Evolutionary conservation across 2,797 vertebrate species (phyloP), one percentile per base, ranked within the genome.

Genomic region (Galaxias olidus): DNA sequence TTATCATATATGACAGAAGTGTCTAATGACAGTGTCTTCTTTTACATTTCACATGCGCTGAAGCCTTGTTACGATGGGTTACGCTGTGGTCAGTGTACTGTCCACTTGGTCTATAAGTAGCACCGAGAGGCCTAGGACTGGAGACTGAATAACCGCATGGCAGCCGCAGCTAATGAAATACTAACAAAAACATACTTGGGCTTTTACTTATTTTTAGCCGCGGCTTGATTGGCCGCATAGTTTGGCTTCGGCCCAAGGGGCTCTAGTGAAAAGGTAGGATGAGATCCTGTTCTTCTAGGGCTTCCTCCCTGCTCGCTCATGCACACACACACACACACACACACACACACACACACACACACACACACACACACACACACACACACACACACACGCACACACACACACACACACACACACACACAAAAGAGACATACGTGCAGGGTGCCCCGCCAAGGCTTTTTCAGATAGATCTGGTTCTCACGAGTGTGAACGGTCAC

Each of bases 121-220:
- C 30, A 30, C 30, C 2, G 30, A 30, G 30, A 30, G 6, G 6
- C 30, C 30, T 30, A 30, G 30, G 66, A 60, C 60, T 55, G 42
- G 58, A 84, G 82, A 66, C 76, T 80, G 81, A 85, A 83, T 72
- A 53, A 75, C 78, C 53, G 40, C 13, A 63, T 61, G 57, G 62
- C 67, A 66, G 18, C 56, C 45, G 19, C 59, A 61, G 80, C 10
- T 41, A 69, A 84, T 85, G 72, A 87, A 89, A 86, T 84, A 85
- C 75, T 81, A 80, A 84, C 76, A 82, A 86, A 89, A 88, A 90
- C 84, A 88, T 87, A 83, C 80, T 85, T 75, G 77, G 74, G 69
- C n/a, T 30, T 30, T 30, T 30, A 78, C 83, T 86, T 88, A 86
- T 87, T 87, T 86, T 79, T 75, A 75, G 83, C 59, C 46, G 66